A percentile compares a stretch with the other conserved stretches of the same genome.
phyloP scores from a whole-genome alignment of 2,888 invertebrate genomes.

The Cepaea hortensis region DNA sequence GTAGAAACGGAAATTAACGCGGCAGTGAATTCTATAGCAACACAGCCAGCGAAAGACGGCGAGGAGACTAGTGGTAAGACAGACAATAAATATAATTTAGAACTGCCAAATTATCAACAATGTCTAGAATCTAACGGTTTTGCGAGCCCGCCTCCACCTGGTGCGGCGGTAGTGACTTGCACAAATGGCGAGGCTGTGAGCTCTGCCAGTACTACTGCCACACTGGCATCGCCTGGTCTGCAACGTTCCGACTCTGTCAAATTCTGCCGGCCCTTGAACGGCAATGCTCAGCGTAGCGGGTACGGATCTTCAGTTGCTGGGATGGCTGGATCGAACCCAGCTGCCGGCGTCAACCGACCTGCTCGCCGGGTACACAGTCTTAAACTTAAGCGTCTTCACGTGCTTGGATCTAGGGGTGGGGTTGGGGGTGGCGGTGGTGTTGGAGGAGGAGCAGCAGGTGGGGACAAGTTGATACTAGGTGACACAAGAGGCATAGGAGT shows the following conservation, averaged over 20 bases:
- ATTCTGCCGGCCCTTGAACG: slow-evolving; percentile 65
- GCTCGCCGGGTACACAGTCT: slow-evolving; percentile 70
- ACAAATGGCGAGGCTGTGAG: slow-evolving; percentile 35
- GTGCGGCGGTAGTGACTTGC: slow-evolving; percentile 13
- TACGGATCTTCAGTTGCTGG: slow-evolving; percentile 39
- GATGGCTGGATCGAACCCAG: slow-evolving; percentile 47
- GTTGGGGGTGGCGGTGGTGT: neutral
- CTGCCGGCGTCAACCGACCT: slow-evolving; percentile 50
- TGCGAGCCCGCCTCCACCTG: slow-evolving; percentile 12
- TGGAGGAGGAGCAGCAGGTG: slow-evolving; percentile 18
- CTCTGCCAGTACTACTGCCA: slow-evolving; percentile 44
- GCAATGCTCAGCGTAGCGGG: slow-evolving; percentile 61
- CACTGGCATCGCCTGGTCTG: slow-evolving; percentile 62
- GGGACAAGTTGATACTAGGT: slow-evolving; percentile 19
- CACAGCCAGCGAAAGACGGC: neutral
- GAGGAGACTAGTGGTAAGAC: slow-evolving; percentile 1
- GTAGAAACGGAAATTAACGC: neutral
- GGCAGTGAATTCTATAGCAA: neutral
- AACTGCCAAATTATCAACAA: slow-evolving; percentile 16
- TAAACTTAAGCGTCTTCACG: slow-evolving; percentile 68
- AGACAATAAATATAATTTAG: neutral
- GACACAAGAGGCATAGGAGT: slow-evolving; percentile 6
- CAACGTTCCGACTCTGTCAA: slow-evolving; percentile 71
- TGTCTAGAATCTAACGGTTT: slow-evolving; percentile 2
- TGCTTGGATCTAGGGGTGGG: slow-evolving; percentile 46